Percentiles rank a stretch among this genome's conserved stretches.
Evolutionary conservation across 2,888 invertebrate genomes (phyloP).

Genomic region (Rhagium mordax): DNA sequence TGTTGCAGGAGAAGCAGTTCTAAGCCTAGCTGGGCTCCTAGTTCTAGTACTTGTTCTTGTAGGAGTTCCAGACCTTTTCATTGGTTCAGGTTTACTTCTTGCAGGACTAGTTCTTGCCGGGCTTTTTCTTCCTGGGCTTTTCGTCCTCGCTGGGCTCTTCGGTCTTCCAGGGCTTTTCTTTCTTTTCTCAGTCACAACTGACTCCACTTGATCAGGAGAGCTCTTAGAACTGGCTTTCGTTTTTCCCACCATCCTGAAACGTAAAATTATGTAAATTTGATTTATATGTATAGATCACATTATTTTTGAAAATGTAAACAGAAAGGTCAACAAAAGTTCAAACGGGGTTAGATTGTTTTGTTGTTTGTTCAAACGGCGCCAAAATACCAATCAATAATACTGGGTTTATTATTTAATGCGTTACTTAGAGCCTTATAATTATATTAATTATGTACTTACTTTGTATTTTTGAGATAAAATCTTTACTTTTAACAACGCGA

Average conservation of each 20-base stretch:
- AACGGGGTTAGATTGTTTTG: constrained; percentile 35
- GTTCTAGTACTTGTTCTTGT: constrained; percentile 50
- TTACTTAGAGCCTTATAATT: background rate
- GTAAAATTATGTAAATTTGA: constrained; percentile 4
- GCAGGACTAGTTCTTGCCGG: constrained; percentile 48
- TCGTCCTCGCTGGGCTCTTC: constrained; percentile 38
- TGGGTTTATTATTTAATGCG: background rate
- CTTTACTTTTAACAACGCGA: background rate
- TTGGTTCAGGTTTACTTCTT: constrained; percentile 45
- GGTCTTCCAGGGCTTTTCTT: constrained; percentile 43
- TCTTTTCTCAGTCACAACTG: constrained; percentile 22
- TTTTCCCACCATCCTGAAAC: constrained; percentile 46
- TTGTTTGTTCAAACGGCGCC: constrained; percentile 26
- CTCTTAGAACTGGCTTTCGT: constrained; percentile 34
- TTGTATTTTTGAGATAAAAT: constrained; percentile 8
- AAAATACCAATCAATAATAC: background rate
- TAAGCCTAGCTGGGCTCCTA: constrained; percentile 48
- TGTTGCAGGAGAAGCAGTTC: constrained; percentile 39
- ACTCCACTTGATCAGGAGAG: constrained; percentile 7
- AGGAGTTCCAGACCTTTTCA: constrained; percentile 44
- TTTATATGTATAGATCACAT: constrained; percentile 6
- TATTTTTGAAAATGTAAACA: constrained; percentile 45
- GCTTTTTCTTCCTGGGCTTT: constrained; percentile 46
- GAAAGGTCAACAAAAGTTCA: constrained; percentile 29
- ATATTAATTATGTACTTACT: constrained; percentile 7